phyloP scores from a whole-genome alignment of 2,888 invertebrate genomes.

The Dasysyrphus tricinctus region DNA sequence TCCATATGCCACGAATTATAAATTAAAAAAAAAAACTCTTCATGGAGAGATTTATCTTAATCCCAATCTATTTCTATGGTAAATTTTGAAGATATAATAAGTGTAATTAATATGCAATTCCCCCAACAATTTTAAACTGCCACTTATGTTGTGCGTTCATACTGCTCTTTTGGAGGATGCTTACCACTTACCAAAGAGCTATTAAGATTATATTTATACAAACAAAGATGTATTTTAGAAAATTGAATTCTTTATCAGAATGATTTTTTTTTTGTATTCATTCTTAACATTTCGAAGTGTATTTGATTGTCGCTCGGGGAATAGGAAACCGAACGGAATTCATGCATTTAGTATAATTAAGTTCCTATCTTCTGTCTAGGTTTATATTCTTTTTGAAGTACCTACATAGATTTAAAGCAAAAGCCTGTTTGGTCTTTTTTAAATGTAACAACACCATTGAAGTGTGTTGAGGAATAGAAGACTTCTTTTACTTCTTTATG shows the following conservation, averaged over 20 bases:
- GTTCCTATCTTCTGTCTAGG: not conserved
- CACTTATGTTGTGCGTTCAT: conserved; percentile 51
- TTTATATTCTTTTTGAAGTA: no score
- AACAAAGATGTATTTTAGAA: conserved; percentile 48
- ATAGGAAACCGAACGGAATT: conserved; percentile 3
- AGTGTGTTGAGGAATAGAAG: no score
- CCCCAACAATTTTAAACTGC: conserved; percentile 46
- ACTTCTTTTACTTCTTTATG: no score
- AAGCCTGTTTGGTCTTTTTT: no score
- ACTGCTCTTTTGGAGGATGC: conserved; percentile 29
- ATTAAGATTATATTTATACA: conserved; percentile 63
- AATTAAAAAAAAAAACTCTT: conserved; percentile 1
- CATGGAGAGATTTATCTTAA: conserved; percentile 35
- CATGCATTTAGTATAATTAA: not conserved
- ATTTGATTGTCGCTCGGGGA: conserved; percentile 56
- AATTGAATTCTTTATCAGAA: conserved; percentile 43
- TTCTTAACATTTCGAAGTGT: conserved; percentile 37
- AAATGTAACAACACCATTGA: no score
- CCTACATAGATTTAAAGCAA: no score
- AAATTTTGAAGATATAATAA: conserved; percentile 60
- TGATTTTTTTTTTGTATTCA: conserved; percentile 17
- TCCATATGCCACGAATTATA: conserved; percentile 18
- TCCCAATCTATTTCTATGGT: conserved; percentile 53
- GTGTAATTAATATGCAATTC: conserved; percentile 73
- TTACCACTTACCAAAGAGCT: conserved; percentile 53